Evolutionary conservation across 2,113 vertebrate genomes (phyloP), one percentile per base, ranked within the genome.

Genomic region (Donacobius atricapilla): DNA sequence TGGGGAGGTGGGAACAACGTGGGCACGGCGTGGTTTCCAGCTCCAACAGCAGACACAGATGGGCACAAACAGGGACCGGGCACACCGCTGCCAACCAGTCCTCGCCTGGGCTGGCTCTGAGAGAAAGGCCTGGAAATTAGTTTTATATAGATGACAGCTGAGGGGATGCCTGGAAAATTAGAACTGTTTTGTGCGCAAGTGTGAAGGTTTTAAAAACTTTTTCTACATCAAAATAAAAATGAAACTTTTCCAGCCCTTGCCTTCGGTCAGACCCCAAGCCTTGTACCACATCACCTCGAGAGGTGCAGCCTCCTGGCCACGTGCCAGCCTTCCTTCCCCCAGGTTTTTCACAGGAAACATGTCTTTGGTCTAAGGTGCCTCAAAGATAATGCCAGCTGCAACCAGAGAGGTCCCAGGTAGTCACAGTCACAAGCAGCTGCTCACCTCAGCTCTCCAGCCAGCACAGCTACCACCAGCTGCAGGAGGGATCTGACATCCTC

Each of bases 11-110:
- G 56, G 30, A 69, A 25, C 4, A 8, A 10, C 0, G 5, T 0
- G 9, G 53, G 57, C 15, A 64, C 61, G 2, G 28, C 0, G 2
- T 16, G 63, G 47, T 6, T 31, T 14, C 44, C 77, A 7, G 30
- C 14, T 37, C 84, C 66, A 31, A 2, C 28, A 11, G 22, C 40
- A 15, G 21, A 7, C 4, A 3, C 13, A 12, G 56, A 13, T 57
- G 63, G 18, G 3, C 21, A 8, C 0, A 20, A 45, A 19, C 22
- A 61, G 39, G 42, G 56, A 22, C 15, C 0, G 0, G 7, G 35
- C 57, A 54, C 17, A 0, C 1, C 0, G 1, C 47, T 27, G 48
- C 54, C 60, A 23, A 3, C 15, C 10, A 8, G n/a, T 16, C 70
- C 48, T 24, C 0, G 2, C 5, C 76, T 3, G 30, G 37, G 71